Conservation (phyloP, 2,113 vertebrate genomes). For the Salminus brasiliensis region DNA sequence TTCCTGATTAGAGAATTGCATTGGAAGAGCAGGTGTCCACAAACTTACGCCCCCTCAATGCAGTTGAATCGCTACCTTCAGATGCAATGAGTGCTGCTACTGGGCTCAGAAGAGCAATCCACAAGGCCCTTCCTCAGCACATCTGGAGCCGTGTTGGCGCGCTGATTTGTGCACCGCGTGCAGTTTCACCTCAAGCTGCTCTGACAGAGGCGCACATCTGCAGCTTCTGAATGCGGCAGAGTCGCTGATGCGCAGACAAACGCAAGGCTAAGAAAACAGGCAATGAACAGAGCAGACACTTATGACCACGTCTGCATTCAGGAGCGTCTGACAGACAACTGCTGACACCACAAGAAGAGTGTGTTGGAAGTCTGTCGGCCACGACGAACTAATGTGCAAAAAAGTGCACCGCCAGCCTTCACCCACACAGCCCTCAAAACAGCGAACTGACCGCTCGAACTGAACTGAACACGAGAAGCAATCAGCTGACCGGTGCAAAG, state of each 20-base stretch:
- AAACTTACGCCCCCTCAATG: too few relatives aligned
- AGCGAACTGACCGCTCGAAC: not conserved
- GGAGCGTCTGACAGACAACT: not conserved
- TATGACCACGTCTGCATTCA: not conserved
- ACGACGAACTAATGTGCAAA: not conserved
- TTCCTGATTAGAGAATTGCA: too few relatives aligned
- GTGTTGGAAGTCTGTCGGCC: not conserved
- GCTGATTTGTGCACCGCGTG: not conserved
- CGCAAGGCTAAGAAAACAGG: slow-evolving; percentile 13
- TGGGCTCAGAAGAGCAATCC: not conserved
- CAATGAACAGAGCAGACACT: not conserved
- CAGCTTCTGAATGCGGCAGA: not conserved
- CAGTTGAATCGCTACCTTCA: too few relatives aligned
- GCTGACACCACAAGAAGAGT: not conserved
- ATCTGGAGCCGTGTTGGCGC: not conserved
- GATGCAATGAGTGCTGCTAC: too few relatives aligned
- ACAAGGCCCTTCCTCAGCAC: too few relatives aligned
- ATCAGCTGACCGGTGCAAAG: too few relatives aligned
- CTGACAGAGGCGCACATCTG: not conserved
- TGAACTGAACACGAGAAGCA: not conserved
- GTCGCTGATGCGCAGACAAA: not conserved
- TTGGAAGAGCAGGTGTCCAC: too few relatives aligned
- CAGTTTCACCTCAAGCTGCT: not conserved
- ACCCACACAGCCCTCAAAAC: not conserved
- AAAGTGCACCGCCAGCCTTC: not conserved